phyloP scores from a whole-genome alignment of 2,888 invertebrate species.

The Oscheius sp. region DNA sequence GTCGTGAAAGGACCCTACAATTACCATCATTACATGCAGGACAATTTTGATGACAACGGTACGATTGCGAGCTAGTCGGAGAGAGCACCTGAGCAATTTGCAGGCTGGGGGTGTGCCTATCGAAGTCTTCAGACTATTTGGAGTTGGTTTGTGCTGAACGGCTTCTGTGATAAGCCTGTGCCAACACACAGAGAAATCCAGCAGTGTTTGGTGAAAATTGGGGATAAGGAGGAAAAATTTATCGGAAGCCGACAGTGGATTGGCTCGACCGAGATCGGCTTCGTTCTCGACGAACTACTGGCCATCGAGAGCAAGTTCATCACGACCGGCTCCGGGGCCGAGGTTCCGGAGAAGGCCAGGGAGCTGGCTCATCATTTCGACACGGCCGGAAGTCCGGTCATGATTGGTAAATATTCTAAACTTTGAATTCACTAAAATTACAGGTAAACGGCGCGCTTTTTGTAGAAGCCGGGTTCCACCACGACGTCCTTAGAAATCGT shows the following conservation, averaged over 20 bases:
- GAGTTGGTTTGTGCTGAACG: constrained; percentile 90
- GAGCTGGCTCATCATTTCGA: constrained; percentile 91
- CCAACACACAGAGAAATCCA: constrained; percentile 90
- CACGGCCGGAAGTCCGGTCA: constrained; percentile 92
- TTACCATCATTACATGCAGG: constrained; percentile 97
- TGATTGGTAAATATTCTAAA: constrained; percentile 83
- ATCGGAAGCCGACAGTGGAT: constrained; percentile 95
- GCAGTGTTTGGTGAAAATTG: constrained; percentile 89
- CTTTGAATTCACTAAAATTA: not conserved
- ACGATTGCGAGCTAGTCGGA: not conserved
- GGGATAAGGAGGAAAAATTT: constrained; percentile 85
- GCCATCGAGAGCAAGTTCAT: constrained; percentile 80
- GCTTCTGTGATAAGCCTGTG: constrained; percentile 83
- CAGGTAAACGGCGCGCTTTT: no score
- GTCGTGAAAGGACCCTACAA: constrained; percentile 85
- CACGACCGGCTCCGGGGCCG: constrained; percentile 86
- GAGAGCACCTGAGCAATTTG: not conserved
- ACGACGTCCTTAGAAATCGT: no score
- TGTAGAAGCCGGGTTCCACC: no score
- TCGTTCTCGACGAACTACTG: constrained; percentile 79
- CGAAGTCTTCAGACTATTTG: constrained; percentile 58
- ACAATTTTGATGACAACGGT: constrained; percentile 85
- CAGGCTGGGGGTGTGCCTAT: constrained; percentile 61
- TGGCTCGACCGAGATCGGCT: constrained; percentile 95
- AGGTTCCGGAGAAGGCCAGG: constrained; percentile 81